Evolutionary conservation across 1,140 invertebrate species (phyloP), one percentile per base, ranked within the genome.

Genomic region (Papilio machaon): DNA sequence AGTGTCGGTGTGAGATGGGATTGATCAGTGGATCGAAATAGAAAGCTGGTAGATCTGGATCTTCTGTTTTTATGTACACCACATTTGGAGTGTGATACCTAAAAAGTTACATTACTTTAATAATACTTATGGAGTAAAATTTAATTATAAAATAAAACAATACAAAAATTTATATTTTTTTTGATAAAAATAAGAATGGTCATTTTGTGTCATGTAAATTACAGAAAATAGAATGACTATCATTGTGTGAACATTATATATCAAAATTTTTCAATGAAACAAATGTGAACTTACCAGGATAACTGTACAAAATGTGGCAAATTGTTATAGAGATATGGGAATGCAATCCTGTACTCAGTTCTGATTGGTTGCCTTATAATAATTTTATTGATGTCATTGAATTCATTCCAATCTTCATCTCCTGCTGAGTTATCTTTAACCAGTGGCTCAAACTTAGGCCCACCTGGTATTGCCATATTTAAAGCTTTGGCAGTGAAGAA

Each of bases 341-440:
- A 99, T 5, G 99, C 99, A 91, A 99, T 99, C 82, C 99, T 96
- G 93, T 99, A 99, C 95, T 99, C 99, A 8, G 99, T 99, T 81
- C 99, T 96, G 84, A 99, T 98, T 46, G 99, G 99, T 90, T 99
- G 99, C 46, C 99, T 95, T 88, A 99, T 99, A 80, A 99, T 99
- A 85, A 99, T 99, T 94, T 99, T 99, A 90, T 99, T 99, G 78
- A 99, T 99, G 91, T 99, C 99, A 95, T 99, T 99, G 89, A 99
- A 99, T 95, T 99, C 99, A 95, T 99, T 99, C 99, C 99, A 99
- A 95, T 99, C 99, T 96, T 99, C 99, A 95, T 99, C 99, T 15
- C 98, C 98, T 83, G 98, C 97, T 91, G 99, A 99, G 85, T 98
- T 97, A 95, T 99, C 99, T 91, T 99, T 99, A 0, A 99, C 99